Evolutionary conservation across 2,888 invertebrate species (phyloP).

Genomic region (Lucinisca nassula): DNA sequence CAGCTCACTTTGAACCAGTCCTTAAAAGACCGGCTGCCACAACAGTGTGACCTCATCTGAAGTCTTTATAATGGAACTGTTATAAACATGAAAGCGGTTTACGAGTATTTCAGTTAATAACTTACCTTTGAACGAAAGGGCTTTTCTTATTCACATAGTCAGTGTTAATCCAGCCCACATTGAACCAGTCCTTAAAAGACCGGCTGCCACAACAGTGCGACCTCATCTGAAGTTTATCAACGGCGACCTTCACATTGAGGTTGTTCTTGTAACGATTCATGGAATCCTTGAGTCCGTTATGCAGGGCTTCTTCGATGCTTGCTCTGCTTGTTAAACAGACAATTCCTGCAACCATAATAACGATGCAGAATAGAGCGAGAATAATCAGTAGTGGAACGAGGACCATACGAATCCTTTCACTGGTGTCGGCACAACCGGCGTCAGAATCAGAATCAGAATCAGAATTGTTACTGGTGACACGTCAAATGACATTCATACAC

Average conservation of each 20-base stretch:
- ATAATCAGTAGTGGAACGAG: slow-evolving; percentile 67
- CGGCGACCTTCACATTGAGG: slow-evolving; percentile 69
- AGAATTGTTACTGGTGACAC: too few species aligned
- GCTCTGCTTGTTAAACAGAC: slow-evolving; percentile 64
- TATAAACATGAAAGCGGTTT: too few species aligned
- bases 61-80: too few species aligned
- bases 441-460: too few species aligned
- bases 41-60: slow-evolving; percentile 82
- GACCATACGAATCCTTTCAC: slow-evolving; percentile 68
- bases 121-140: slow-evolving; percentile 69
- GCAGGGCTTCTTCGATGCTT: slow-evolving; percentile 71
- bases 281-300: slow-evolving; percentile 72
- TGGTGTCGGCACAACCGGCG: slow-evolving; percentile 66
- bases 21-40: slow-evolving; percentile 80
- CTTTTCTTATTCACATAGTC: slow-evolving; percentile 72
- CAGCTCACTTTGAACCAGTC: slow-evolving; percentile 84
- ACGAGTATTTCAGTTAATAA: too few species aligned
- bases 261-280: slow-evolving; percentile 80
- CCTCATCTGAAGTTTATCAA: slow-evolving; percentile 81
- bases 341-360: slow-evolving; percentile 69
- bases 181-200: slow-evolving; percentile 84
- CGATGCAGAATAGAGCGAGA: slow-evolving; percentile 65
- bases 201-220: slow-evolving; percentile 83
- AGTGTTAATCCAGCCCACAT: slow-evolving; percentile 78
- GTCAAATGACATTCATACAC: too few species aligned